Conservation (phyloP, 1,140 invertebrate genomes). For the Drosophila arizonae region DNA sequence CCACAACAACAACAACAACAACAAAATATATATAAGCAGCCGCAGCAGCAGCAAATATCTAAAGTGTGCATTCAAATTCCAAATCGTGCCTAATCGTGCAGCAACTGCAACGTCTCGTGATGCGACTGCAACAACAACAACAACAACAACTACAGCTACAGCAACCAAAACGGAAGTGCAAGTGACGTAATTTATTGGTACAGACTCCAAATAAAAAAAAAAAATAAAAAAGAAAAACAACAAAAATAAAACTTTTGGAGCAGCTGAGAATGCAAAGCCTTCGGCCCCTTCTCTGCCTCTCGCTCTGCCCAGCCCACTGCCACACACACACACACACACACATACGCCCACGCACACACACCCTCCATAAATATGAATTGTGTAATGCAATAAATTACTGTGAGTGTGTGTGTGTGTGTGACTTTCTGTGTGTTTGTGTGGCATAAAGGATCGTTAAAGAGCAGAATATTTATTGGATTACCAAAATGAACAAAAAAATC, state of each 20-base stretch:
- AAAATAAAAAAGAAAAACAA: slow-evolving; percentile 27
- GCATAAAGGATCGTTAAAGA: slow-evolving; percentile 19
- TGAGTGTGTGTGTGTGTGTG: slow-evolving; percentile 34
- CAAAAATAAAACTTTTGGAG: slow-evolving; percentile 29
- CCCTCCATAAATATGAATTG: slow-evolving; percentile 44
- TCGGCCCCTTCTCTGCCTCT: not conserved
- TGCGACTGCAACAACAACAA: slow-evolving; percentile 26
- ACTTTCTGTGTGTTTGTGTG: slow-evolving; percentile 20
- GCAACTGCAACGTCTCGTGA: slow-evolving; percentile 46
- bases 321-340: slow-evolving; percentile 5
- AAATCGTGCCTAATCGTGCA: slow-evolving; percentile 70
- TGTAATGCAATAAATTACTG: slow-evolving; percentile 53
- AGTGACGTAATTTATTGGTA: slow-evolving; percentile 74
- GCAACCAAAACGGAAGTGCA: slow-evolving; percentile 69
- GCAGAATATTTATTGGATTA: slow-evolving; percentile 17
- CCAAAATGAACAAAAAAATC: not conserved
- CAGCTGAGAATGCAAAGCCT: slow-evolving; percentile 25
- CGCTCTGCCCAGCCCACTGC: not conserved
- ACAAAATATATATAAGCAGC: slow-evolving; percentile 3
- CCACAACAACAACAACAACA: slow-evolving; percentile 1
- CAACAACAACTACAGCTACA: slow-evolving; percentile 27
- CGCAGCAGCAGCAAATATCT: slow-evolving; percentile 3
- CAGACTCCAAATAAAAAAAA: slow-evolving; percentile 49
- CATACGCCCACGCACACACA: not conserved
- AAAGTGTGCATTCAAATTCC: slow-evolving; percentile 76